Conservation (phyloP, 2,888 invertebrate species). For the Orthosia gracilis region DNA sequence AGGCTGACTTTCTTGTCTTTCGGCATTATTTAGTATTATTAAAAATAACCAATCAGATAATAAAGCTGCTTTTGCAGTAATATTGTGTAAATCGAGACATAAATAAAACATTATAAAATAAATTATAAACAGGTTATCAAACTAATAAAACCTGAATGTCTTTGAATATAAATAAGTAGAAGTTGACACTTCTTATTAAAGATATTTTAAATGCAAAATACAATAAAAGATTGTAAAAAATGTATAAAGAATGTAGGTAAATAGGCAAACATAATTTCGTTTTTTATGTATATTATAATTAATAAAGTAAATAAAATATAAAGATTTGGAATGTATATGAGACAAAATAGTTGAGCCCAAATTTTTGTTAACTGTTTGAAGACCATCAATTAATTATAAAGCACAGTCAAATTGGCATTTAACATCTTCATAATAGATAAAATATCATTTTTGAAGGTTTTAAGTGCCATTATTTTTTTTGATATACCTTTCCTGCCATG, state of each 20-base stretch:
- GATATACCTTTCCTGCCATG: background rate
- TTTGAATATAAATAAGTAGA: background rate
- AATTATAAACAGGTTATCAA: background rate
- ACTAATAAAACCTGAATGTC: background rate
- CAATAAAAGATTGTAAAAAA: conserved; percentile 4
- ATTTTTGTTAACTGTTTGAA: background rate
- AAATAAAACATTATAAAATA: background rate
- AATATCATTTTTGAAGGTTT: background rate
- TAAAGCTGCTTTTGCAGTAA: background rate
- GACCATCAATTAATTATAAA: background rate
- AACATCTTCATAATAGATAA: background rate
- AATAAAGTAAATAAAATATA: background rate
- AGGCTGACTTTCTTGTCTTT: background rate
- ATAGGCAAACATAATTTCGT: conserved; percentile 15
- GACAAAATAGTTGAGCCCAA: background rate
- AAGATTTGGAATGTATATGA: conserved; percentile 16
- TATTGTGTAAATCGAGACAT: conserved; percentile 2
- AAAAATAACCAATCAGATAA: background rate
- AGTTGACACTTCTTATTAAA: background rate
- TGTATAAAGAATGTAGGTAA: conserved; percentile 8
- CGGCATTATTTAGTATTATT: too few species aligned
- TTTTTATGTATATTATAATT: background rate
- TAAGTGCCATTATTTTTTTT: background rate
- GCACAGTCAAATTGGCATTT: background rate
- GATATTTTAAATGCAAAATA: conserved; percentile 4